Conservation (phyloP, 2,113 vertebrate species). For the Albula goreensis region DNA sequence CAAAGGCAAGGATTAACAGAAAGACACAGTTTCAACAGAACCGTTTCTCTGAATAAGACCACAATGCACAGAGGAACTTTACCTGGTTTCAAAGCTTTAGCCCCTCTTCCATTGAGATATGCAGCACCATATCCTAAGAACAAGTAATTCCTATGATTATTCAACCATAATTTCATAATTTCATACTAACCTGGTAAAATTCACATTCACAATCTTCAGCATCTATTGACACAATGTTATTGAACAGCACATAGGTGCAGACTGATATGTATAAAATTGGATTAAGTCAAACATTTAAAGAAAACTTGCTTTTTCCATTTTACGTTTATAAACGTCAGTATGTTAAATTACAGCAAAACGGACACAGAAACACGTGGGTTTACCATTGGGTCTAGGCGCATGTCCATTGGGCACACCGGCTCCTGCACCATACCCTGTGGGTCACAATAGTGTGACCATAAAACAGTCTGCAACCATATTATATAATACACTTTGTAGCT, state of each 20-base stretch:
- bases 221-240: not conserved
- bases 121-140: conserved; percentile 38
- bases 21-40: not conserved
- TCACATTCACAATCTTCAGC: not conserved
- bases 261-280: not conserved
- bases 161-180: not conserved
- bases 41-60: conserved; percentile 20
- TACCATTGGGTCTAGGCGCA: conserved; percentile 34
- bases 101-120: conserved; percentile 39
- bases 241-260: not conserved
- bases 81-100: conserved; percentile 51
- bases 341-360: not conserved
- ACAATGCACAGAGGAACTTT: not conserved
- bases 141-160: too few relatives aligned
- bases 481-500: too few relatives aligned
- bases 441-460: not conserved
- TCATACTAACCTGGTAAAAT: not conserved
- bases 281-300: not conserved
- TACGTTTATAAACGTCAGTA: not conserved
- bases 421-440: conserved; percentile 31
- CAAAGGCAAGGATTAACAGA: too few relatives aligned
- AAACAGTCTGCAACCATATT: too few relatives aligned
- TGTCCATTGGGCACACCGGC: conserved; percentile 23
- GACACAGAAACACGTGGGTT: not conserved
- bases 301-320: not conserved